Conservation (phyloP, 2,797 vertebrate genomes). For the Hippoglossus hippoglossus region DNA sequence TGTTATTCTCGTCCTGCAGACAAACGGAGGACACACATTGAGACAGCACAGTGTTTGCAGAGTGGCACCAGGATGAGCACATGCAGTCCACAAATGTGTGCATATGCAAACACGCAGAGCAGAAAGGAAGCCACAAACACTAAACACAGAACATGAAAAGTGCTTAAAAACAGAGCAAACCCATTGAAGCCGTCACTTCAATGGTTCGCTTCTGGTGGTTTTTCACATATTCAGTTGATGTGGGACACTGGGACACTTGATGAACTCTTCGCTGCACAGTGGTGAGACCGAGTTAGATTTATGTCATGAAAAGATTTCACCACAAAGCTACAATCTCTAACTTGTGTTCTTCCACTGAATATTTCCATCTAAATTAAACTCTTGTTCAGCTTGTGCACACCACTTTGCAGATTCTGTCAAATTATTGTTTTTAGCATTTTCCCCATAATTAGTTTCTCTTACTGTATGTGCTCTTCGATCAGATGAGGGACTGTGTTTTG, state of each 20-base stretch:
- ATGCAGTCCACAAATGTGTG: not conserved
- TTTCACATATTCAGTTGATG: not conserved
- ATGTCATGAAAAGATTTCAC: not conserved
- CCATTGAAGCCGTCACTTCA: not conserved
- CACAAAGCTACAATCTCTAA: not conserved
- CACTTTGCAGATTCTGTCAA: not conserved
- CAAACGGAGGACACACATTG: conserved; percentile 1
- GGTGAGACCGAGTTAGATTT: not conserved
- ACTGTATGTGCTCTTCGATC: conserved; percentile 3
- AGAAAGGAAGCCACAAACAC: not conserved
- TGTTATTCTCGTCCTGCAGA: not conserved
- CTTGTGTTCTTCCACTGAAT: not conserved
- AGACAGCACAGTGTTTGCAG: conserved; percentile 1
- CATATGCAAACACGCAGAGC: conserved; percentile 17
- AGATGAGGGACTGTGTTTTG: conserved; percentile 27
- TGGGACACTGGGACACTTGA: not conserved
- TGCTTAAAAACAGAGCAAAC: not conserved
- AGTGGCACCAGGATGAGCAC: conserved; percentile 15
- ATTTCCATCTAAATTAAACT: not conserved
- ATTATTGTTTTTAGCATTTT: not conserved
- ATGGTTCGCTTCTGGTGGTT: not conserved
- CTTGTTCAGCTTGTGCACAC: not conserved
- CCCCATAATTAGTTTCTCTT: conserved; percentile 21
- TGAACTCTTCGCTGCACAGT: not conserved
- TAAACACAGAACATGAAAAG: conserved; percentile 14